Percentiles rank a stretch among this genome's conserved stretches.
phyloP scores from a whole-genome alignment of 2,888 invertebrate species.

The Hyposoter dolosus region DNA sequence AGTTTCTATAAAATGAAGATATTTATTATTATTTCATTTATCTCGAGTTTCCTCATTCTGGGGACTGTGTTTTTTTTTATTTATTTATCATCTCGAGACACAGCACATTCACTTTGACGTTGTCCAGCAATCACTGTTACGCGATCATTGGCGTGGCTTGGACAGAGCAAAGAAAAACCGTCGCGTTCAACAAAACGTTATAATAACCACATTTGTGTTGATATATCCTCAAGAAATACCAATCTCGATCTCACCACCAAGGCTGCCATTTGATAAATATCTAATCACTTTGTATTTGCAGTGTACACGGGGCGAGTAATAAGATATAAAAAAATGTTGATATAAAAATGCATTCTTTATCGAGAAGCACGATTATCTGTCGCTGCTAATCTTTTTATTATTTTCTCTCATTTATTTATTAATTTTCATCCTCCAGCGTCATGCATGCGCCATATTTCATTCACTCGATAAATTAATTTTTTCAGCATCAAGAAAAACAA shows the following conservation, averaged over 20 bases:
- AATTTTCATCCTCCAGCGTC: not conserved
- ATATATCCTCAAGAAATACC: constrained; percentile 51
- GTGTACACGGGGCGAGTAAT: constrained; percentile 6
- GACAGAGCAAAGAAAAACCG: constrained; percentile 3
- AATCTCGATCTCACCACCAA: constrained; percentile 19
- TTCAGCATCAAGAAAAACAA: not conserved
- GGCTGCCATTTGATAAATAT: constrained; percentile 46
- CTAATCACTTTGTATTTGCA: not conserved
- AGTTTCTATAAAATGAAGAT: not conserved
- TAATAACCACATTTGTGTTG: constrained; percentile 35
- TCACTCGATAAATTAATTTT: not conserved
- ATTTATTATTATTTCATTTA: not conserved
- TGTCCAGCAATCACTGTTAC: constrained; percentile 25
- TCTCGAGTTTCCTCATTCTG: constrained; percentile 6
- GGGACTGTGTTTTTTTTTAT: not conserved
- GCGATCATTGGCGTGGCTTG: not conserved
- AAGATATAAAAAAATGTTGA: not conserved
- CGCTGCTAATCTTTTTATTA: constrained; percentile 29
- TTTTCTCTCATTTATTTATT: constrained; percentile 15
- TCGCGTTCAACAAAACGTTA: constrained; percentile 30
- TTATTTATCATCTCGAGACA: not conserved
- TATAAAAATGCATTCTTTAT: constrained; percentile 32
- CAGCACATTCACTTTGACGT: constrained; percentile 14
- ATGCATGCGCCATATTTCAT: not conserved
- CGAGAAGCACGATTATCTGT: constrained; percentile 35